Evolutionary conservation across 2,888 invertebrate species (phyloP), one percentile per base, ranked within the genome.

Genomic region (Embidobia sp.): DNA sequence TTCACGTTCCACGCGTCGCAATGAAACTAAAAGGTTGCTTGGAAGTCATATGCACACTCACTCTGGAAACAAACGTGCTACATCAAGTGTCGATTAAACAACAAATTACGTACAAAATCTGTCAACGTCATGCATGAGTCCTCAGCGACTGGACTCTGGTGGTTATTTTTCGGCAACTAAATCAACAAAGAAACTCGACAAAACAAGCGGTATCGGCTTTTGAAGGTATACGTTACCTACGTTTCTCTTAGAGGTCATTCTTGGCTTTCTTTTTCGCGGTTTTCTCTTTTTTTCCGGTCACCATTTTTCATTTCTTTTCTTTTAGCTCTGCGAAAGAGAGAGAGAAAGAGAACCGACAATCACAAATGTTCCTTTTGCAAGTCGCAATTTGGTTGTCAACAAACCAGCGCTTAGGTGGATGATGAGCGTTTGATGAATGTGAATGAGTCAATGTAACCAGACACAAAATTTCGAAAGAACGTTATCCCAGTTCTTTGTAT

Each of bases 1-100:
- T n/a, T n/a, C n/a, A n/a, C n/a, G n/a, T n/a, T n/a, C n/a, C n/a
- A n/a, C n/a, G n/a, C n/a, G n/a, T n/a, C n/a, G n/a, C n/a, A n/a
- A n/a, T n/a, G n/a, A 22, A 22, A 22, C 22, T 22, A 22, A 22
- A 4, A 22, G 22, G 22, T 44, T 26, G 10, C 26, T 22, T 53
- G 63, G 44, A 49, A 55, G 42, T 55, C 46, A 53, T 63, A 73
- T 51, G 61, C 75, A 74, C 53, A 74, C 66, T 67, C 74, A 74
- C 67, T 67, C 74, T 61, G 66, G 53, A 67, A 67, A 61, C 75
- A 75, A 75, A 63, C 67, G 75, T 76, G 75, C 75, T 76, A 76
- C 69, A 69, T 76, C 31, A 59, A 76, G 69, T 63, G 63, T 55
- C 61, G 67, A 74, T 57, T 66, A 73, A 73, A 73, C 61, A 75